A percentile compares a stretch with the other conserved stretches of the same genome.
phyloP scores from a whole-genome alignment of 2,888 invertebrate genomes.

The Papilio protenor region DNA sequence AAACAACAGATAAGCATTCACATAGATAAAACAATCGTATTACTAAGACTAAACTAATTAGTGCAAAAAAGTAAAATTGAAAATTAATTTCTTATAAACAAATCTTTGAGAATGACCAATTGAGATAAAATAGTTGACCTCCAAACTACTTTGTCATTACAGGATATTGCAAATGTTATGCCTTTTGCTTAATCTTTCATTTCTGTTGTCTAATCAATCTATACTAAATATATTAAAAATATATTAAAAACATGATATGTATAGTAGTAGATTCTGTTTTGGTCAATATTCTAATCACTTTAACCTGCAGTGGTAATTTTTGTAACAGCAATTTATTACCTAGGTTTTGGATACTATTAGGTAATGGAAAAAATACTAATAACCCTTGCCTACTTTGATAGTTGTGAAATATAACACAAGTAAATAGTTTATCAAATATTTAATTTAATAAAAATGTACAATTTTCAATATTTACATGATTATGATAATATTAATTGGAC shows the following conservation, averaged over 20 bases:
- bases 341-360: too few relatives aligned
- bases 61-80: background rate
- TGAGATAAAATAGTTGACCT: background rate
- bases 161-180: background rate
- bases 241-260: background rate
- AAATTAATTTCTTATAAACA: too few relatives aligned
- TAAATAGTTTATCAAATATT: background rate
- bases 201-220: background rate
- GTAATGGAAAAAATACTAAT: too few relatives aligned
- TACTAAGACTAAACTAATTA: background rate
- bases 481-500: background rate
- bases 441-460: background rate
- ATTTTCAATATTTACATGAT: background rate
- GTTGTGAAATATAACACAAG: background rate
- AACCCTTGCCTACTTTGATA: too few relatives aligned
- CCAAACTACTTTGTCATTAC: background rate
- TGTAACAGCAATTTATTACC: background rate
- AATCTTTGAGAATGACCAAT: background rate
- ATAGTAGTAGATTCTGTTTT: background rate
- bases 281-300: background rate
- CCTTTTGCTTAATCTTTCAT: background rate
- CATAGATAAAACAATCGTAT: background rate
- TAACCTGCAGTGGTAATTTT: background rate
- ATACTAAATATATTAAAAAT: too few relatives aligned
- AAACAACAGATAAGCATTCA: slow-evolving; percentile 9